A percentile compares a stretch with the other conserved stretches of the same genome.
These are phyloP conservation scores for Gavialis gangeticus DNA, from an alignment of 2,113 vertebrate genomes.

Conservation along the genomic window DNA sequence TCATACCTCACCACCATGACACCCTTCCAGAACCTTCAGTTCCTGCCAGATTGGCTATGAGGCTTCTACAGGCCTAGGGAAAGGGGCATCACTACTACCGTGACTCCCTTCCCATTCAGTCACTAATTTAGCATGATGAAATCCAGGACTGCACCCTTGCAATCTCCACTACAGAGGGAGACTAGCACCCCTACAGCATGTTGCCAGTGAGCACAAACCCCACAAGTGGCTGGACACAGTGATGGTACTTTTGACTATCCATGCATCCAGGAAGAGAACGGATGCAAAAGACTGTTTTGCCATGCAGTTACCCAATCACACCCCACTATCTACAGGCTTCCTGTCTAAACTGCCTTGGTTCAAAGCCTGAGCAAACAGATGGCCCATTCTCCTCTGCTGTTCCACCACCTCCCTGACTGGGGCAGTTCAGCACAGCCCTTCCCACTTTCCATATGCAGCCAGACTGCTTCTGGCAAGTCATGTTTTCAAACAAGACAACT, in stretches of 20 bases:
- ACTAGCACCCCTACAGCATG: not conserved
- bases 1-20: not conserved
- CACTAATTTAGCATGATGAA: not conserved
- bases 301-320: not conserved
- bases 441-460: not conserved
- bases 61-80: not conserved
- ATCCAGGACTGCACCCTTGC: not conserved
- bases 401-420: not conserved
- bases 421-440: not conserved
- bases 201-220: not conserved
- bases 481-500: not conserved
- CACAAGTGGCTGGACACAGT: not conserved
- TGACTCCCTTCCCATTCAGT: not conserved
- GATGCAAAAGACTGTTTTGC: not conserved
- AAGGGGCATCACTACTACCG: not conserved
- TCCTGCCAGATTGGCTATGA: not conserved
- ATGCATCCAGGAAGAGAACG: not conserved
- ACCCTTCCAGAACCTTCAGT: not conserved
- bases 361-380: not conserved
- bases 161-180: not conserved
- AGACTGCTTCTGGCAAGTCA: not conserved
- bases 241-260: not conserved
- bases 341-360: not conserved
- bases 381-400: not conserved
- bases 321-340: fast-evolving